These are phyloP conservation scores for Sarcoramphus papa DNA, from an alignment of 2,797 vertebrate species.

Conservation along the genomic window DNA sequence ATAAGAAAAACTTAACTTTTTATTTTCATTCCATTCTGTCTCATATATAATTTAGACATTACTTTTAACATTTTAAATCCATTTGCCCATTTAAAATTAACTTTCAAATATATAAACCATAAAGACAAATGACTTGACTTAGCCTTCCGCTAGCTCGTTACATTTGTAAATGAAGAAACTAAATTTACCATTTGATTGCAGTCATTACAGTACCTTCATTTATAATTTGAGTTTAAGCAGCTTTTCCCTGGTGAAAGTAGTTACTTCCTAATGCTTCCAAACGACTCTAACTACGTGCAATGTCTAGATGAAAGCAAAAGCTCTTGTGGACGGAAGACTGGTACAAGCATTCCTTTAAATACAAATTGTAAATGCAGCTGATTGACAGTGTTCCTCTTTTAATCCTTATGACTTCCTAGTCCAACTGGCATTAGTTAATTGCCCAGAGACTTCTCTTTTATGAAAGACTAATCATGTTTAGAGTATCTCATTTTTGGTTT, in stretches of 20 bases:
- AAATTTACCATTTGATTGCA: not conserved
- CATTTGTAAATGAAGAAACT: not conserved
- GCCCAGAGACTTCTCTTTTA: not conserved
- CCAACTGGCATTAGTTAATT: not conserved
- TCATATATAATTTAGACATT: not conserved
- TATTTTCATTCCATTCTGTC: slow-evolving; percentile 69
- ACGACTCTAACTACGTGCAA: not conserved
- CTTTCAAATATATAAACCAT: not conserved
- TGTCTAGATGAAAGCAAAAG: not conserved
- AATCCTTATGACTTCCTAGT: not conserved
- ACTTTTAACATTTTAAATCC: not conserved
- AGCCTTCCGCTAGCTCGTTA: not conserved
- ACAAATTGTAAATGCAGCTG: not conserved
- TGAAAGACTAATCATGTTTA: slow-evolving; percentile 71
- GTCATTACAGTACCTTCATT: not conserved
- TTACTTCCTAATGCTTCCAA: not conserved
- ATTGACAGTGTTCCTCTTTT: not conserved
- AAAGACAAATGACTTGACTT: not conserved
- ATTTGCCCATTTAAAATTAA: slow-evolving; percentile 9
- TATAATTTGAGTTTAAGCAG: not conserved
- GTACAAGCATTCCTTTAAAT: not conserved
- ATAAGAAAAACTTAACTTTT: not conserved
- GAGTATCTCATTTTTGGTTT: slow-evolving; percentile 76
- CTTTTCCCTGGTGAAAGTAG: not conserved
- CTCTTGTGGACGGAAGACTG: not conserved